Evolutionary conservation across 2,797 vertebrate genomes (phyloP), one percentile per base, ranked within the genome.

Genomic region (Myotis findleyi): DNA sequence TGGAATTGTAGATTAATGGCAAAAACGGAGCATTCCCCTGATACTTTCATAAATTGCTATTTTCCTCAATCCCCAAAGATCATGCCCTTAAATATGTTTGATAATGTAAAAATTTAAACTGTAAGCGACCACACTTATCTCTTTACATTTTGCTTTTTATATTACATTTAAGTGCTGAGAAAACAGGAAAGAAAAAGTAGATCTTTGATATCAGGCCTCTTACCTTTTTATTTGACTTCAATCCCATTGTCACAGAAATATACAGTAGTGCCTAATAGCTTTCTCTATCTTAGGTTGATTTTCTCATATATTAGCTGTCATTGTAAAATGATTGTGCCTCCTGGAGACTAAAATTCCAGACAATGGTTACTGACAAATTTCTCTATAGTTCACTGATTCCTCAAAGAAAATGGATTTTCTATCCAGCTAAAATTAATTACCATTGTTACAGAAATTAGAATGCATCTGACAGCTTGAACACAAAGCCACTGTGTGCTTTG

Each of bases 351-450:
- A 96, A 91, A 93, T 89, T 95, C 89, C 21, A 97, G 92, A 92
- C 55, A 96, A 97, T 62, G 71, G 49, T 85, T 96, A 97, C 66
- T 95, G 96, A 71, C 86, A 94, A 76, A 95, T 97, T 97, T 97
- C 87, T 97, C 93, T 96, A 85, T 87, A 92, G 79, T 95, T 96
- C 87, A 95, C 71, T 95, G 97, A 95, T 27, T 96, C 71, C 1
- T 62, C 71, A 89, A 93, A 96, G 84, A 94, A 97, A 97, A 97
- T 73, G 68, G 14, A 41, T 94, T 97, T 98, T 97, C 96, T 97
- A 94, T 41, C 38, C 92, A 77, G 53, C 55, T 96, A 92, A 95
- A 97, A 98, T 96, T 94, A 97, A 97, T 96, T 84, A 82, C 71
- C 9, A 23, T 80, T 95, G 8, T 96, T 97, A 97, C 1, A 97